These are phyloP conservation scores for Dromococcyx pavoninus DNA, from an alignment of 2,797 vertebrate genomes.

Conservation along the genomic window DNA sequence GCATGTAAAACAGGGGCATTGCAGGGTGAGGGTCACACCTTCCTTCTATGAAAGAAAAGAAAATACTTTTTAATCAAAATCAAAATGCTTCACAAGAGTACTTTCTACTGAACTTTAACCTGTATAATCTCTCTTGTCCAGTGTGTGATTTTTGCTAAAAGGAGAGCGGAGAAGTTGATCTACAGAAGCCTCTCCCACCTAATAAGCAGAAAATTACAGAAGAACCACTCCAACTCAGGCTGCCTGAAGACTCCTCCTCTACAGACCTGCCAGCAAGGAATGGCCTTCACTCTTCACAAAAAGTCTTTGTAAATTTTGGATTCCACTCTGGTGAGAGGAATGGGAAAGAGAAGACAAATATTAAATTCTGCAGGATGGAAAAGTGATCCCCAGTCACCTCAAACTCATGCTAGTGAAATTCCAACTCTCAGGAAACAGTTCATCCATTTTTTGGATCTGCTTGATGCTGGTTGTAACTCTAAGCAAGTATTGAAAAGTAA, in stretches of 20 bases:
- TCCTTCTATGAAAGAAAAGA: neutral
- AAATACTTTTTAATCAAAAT: neutral
- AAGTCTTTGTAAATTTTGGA: neutral
- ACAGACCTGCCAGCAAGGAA: neutral
- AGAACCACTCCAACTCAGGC: fast-evolving
- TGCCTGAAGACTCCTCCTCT: neutral
- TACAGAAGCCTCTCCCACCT: neutral
- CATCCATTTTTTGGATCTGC: neutral
- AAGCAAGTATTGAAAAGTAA: neutral
- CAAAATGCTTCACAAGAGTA: neutral
- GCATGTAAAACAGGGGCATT: conserved; percentile 1
- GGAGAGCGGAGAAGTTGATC: neutral
- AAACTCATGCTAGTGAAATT: neutral
- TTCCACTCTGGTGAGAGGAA: neutral
- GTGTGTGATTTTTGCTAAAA: neutral
- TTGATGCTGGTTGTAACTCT: neutral
- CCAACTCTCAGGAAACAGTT: neutral
- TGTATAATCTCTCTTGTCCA: neutral
- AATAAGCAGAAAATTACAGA: neutral
- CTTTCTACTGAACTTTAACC: neutral
- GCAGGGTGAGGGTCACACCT: neutral
- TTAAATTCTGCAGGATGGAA: neutral
- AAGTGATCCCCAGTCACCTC: neutral
- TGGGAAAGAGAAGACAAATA: neutral
- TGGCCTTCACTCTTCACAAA: neutral